A percentile compares a stretch with the other conserved stretches of the same genome.
Evolutionary conservation across 2,888 invertebrate genomes (phyloP).

Genomic region (Brassicogethes aeneus): DNA sequence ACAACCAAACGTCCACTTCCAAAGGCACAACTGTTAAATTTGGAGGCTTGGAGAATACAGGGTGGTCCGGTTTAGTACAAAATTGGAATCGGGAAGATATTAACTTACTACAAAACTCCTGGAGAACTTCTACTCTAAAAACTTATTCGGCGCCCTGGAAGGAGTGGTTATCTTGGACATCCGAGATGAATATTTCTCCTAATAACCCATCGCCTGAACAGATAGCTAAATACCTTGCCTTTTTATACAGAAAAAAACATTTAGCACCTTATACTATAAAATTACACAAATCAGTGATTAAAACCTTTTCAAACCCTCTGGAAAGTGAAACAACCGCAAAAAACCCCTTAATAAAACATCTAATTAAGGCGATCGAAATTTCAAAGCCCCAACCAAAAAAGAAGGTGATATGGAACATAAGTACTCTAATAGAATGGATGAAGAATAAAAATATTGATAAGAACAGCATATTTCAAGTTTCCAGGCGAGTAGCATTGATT

Average conservation of each 20-base stretch:
- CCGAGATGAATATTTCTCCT: neutral
- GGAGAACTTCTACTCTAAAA: constrained; percentile 13
- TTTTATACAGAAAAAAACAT: constrained; percentile 11
- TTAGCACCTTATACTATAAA: constrained; percentile 17
- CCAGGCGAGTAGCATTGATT: constrained; percentile 11
- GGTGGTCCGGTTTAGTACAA: constrained; percentile 17
- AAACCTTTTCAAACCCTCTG: constrained; percentile 16
- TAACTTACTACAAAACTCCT: constrained; percentile 12
- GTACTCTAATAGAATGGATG: neutral
- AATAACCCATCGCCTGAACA: constrained; percentile 1
- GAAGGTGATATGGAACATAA: constrained; percentile 10
- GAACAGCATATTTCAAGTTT: constrained; percentile 8
- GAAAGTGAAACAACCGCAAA: constrained; percentile 3
- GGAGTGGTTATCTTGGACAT: constrained; percentile 6
- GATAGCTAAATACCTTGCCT: constrained; percentile 12
- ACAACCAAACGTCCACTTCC: constrained; percentile 14
- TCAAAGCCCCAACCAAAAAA: constrained; percentile 4
- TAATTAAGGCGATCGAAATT: constrained; percentile 15
- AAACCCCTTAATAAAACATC: constrained; percentile 15
- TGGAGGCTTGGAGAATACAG: constrained; percentile 25
- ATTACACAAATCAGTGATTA: constrained; percentile 21
- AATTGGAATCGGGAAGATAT: constrained; percentile 17
- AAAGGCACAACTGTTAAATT: constrained; percentile 14
- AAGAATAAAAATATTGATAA: constrained; percentile 4
- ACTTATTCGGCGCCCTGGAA: constrained; percentile 15